Base-by-base conservation (phyloP, 2,888 invertebrate genomes). In the Craniophora ligustri region DNA sequence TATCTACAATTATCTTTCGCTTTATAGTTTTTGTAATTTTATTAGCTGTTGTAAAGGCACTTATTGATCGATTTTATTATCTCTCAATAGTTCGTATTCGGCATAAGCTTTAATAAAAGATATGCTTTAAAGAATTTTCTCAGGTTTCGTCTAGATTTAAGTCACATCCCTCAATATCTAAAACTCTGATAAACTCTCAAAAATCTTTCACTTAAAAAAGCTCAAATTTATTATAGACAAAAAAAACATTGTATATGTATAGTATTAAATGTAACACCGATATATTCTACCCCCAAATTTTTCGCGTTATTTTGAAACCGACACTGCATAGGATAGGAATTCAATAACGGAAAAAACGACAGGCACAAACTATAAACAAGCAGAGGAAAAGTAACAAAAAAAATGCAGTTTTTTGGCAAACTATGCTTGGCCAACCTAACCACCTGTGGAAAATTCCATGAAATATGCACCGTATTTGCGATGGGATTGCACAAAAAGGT, bases 281-380 rank as follows among this genome's bases (percentile, higher is more conserved):
- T 45, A 36, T 23, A 39, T 44, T n/a, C 14, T 30, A 19, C 4
- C 8, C 30, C 26, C 10, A n/a, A 39, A 19, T 36, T 48, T 18
- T 48, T 18, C 10, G 38, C 3, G 28, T 57, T 23, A 47, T 51
- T 50, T 46, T 23, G 47, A 39, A 45, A 45, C 57, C 38, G 44
- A 64, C 48, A 48, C 51, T 57, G 64, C 50, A 66, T 66, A 64
- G 65, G 38, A 48, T 57, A 57, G 45, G 41, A 57, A 66, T 66
- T 69, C 58, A 66, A 64, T 69, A 69, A 49, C 57, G 21, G 36
- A 23, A 42, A 69, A 67, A 64, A 67, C 14, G 40, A 4, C 45
- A 14, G 11, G 26, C 18, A n/a, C 42, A 15, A 34, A 38, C 50
- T 34, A 47, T 55, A 38, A 61, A 67, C 41, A 41, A 53, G 16